Evolutionary conservation across 2,113 vertebrate genomes (phyloP), one percentile per base, ranked within the genome.

Genomic region (Trichechus manatus): DNA sequence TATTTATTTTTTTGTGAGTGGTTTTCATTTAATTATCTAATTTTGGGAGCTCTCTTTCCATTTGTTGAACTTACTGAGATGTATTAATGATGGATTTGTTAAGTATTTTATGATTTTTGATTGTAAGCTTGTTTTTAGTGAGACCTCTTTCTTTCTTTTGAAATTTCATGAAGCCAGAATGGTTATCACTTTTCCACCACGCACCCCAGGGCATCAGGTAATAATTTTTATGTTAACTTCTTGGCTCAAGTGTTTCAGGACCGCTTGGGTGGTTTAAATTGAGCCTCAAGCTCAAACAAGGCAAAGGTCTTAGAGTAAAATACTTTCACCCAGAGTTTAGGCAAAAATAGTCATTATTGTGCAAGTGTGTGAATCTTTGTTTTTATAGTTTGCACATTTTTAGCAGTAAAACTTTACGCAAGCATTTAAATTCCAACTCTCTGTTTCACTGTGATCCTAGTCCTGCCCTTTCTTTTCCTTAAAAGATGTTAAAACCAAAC

Each of bases 381-480:
- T 53, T 72, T 59, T 75, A 33, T 70, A 63, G 68, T 68, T 90
- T 47, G 68, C 22, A n/a, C 19, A 42, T 74, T 84, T 84, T 84
- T 22, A 87, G 47, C 33, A 75, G 68, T n/a, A 36, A 86, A 66
- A 5, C 14, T 64, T 63, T 80, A 11, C 42, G n/a, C 20, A 91
- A 31, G 47, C 77, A 96, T 87, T 94, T 74, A 31, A 81, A 61
- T 91, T 93, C 44, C 75, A 81, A 44, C 6, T 61, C 17, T 53
- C 31, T 77, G 59, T 94, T 19, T 78, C 68, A 59, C 39, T 39
- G 39, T 61, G 47, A 82, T 61, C 15, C 27, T 7, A 29, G 14
- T 82, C 14, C 17, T 75, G 59, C n/a, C 50, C 27, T 84, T 75
- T 79, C 39, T 68, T 42, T 53, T 10, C 29, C 78, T 53, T 17